These are phyloP conservation scores for Hydropotes inermis DNA, from an alignment of 2,113 vertebrate species.

Conservation along the genomic window DNA sequence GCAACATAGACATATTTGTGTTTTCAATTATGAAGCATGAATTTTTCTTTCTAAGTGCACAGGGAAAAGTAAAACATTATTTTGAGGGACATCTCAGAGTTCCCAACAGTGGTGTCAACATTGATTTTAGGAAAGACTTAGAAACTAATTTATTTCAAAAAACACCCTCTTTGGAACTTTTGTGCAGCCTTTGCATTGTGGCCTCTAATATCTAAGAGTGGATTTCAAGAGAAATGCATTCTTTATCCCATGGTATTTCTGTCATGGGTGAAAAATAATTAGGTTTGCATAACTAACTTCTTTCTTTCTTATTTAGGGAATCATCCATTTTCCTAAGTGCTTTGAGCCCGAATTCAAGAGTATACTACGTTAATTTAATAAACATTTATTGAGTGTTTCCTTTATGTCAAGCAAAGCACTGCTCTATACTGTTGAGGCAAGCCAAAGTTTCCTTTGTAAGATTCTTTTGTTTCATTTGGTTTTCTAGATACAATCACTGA, in stretches of 20 bases:
- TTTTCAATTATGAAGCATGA: neutral
- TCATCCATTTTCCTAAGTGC: neutral
- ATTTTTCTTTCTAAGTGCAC: neutral
- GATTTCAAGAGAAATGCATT: neutral
- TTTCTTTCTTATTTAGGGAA: neutral
- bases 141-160: neutral
- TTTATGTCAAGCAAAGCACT: neutral
- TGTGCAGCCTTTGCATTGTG: neutral
- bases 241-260: neutral
- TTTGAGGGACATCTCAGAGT: neutral
- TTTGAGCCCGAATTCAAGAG: neutral
- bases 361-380: neutral
- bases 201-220: neutral
- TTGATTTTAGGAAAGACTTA: neutral
- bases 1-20: neutral
- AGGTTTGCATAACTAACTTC: neutral
- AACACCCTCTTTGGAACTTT: neutral
- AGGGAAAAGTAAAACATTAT: neutral
- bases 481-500: neutral
- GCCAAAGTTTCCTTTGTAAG: neutral
- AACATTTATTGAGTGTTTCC: neutral
- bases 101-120: neutral
- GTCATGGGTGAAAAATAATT: neutral
- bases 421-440: neutral
- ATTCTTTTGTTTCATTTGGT: neutral